Base-by-base conservation (phyloP, 2,797 vertebrate genomes). In the Tapirus indicus region DNA sequence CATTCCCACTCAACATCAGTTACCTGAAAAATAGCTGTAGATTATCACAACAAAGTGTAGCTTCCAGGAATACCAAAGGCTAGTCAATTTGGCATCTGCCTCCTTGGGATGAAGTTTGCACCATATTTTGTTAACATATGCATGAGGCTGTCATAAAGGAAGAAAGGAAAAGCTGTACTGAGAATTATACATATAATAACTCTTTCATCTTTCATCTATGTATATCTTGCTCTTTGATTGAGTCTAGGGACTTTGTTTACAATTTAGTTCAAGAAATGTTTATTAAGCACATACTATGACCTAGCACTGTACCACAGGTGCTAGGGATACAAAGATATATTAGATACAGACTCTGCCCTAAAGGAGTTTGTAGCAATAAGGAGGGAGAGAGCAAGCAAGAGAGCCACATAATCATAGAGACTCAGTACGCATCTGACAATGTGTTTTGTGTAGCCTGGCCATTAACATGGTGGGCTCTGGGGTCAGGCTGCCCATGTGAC, bases 1-100 rank as follows among this genome's bases (percentile, higher is more conserved):
- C 6, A 62, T 69, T 90, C 90, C 95, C 97, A 94, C 38, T 89
- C 90, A 90, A 72, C 77, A 97, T 95, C 80, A 72, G 87, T 95
- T 91, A 92, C 93, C 93, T 97, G 96, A 96, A 95, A 97, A 97
- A 94, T 0, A 71, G 79, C 90, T 66, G 16, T 14, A 60, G 87
- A 91, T 92, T 87, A 83, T 94, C 92, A 85, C 90, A 90, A 89
- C 83, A 84, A 83, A 85, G 72, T 7, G 66, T 44, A 44, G 88
- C 95, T 97, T 92, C 96, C 38, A 86, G 96, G 82, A 97, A 85
- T 11, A 94, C 60, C 29, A 54, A 35, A 27, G 20, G 84, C 44
- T 10, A 88, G 66, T 54, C 56, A 77, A 0, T 82, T 77, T 92
- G 95, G 89, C 23, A 6, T 49, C 66, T 90, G 77, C 60, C 83